phyloP scores from a whole-genome alignment of 2,888 invertebrate species.

The Yponomeuta sedellus region DNA sequence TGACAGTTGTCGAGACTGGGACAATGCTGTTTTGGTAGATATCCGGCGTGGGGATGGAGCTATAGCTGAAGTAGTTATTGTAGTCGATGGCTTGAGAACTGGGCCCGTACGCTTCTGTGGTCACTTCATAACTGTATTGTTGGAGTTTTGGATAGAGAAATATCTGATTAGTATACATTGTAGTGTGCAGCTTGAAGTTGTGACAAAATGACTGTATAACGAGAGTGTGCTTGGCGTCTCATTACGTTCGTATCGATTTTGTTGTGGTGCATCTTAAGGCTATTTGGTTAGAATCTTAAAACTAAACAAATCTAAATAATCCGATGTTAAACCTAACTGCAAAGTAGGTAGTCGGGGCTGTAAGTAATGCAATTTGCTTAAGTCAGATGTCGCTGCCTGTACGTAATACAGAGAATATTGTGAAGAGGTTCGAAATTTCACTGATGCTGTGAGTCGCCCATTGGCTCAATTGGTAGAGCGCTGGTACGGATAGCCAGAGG shows the following conservation, averaged over 20 bases:
- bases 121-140: constrained; percentile 59
- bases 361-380: no score
- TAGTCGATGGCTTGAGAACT: constrained; percentile 39
- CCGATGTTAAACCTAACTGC: no score
- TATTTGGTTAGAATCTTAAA: neutral
- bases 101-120: constrained; percentile 64
- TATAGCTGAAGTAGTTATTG: constrained; percentile 33
- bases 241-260: constrained; percentile 38
- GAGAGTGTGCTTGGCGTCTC: constrained; percentile 44
- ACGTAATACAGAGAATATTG: no score
- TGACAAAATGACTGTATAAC: constrained; percentile 43
- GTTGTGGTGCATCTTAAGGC: constrained; percentile 23
- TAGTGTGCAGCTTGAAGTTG: constrained; percentile 20
- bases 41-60: constrained; percentile 24
- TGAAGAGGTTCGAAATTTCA: no score
- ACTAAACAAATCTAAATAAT: neutral
- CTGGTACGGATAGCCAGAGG: no score
- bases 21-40: constrained; percentile 7
- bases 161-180: constrained; percentile 9
- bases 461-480: no score
- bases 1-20: constrained; percentile 17
- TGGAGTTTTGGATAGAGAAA: constrained; percentile 26
- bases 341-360: no score
- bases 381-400: no score
- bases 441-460: no score